Base-by-base conservation (phyloP, 2,113 vertebrate species). In the Ictalurus furcatus region DNA sequence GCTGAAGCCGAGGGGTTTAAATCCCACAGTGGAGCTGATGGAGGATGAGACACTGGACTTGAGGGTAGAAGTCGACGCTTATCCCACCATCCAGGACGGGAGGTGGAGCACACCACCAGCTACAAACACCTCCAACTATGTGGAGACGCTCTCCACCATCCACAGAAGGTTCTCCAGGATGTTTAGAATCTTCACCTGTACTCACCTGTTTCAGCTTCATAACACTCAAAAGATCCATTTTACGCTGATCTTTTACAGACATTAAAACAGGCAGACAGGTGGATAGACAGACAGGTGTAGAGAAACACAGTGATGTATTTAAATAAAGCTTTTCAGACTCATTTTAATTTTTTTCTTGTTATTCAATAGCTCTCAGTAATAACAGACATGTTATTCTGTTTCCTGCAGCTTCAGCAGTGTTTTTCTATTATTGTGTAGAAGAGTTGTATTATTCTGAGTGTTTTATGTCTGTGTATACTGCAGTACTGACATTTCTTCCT, bases 1-100 rank as follows among this genome's bases (percentile, higher is more conserved):
- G 61, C 23, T 54, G 56, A 83, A 88, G 13, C 54, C 90, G 78
- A 2, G 13, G 65, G 28, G 88, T 67, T 40, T 90, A 88, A 80
- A 88, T 86, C 83, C 37, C 88, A n/a, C 8, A 92, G 96, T 89
- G 95, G 95, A 7, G 94, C 63, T 95, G 61, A 81, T 88, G 0
- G 73, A 96, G 91, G 96, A 96, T 25, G 93, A 86, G 4, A 95
- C 89, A 25, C 85, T 98, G 44, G 84, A 85, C 40, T 63, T 85
- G 44, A 85, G 3, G 63, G 84, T 85, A 44, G 63, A 54, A 85
- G 17, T 85, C 0, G 63, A 85, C 4, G 84, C 84, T n/a, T 52
- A 85, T 69, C 84, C 84, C 28, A 19, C 63, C 6, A 85, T 85
- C 84, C 84, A 85, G 25, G 28, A 52, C 0, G 44, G 84, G 44